phyloP scores from a whole-genome alignment of 2,888 invertebrate species.

The Oligia fasciuncula region DNA sequence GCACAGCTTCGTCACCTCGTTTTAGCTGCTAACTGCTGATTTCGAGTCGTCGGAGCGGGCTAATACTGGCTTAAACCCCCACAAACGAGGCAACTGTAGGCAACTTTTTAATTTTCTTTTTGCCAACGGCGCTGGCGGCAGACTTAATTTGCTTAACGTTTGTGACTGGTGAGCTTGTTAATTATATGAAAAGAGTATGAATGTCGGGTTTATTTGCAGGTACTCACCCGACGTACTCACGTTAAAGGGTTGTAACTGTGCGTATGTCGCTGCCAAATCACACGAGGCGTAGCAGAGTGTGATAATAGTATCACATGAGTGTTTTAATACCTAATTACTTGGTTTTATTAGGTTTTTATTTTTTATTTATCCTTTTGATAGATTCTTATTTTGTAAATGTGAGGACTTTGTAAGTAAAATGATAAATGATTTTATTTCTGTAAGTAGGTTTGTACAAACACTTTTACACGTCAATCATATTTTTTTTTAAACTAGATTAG shows the following conservation, averaged over 20 bases:
- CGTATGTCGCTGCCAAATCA: not conserved
- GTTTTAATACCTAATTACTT: no score
- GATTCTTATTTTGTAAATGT: no score
- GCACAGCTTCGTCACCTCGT: constrained; percentile 16
- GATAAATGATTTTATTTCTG: no score
- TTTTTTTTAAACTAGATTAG: no score
- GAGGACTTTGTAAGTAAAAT: no score
- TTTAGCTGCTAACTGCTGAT: constrained; percentile 43
- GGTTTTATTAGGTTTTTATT: no score
- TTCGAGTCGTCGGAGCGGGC: constrained; percentile 29
- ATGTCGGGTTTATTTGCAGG: not conserved
- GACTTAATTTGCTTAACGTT: constrained; percentile 40
- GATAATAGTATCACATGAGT: no score
- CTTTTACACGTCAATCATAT: no score
- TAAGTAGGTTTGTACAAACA: no score
- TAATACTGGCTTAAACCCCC: constrained; percentile 38
- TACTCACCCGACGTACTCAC: not conserved
- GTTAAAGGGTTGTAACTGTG: not conserved
- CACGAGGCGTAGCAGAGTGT: no score
- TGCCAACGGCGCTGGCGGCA: not conserved
- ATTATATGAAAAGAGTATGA: constrained; percentile 20
- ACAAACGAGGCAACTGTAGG: constrained; percentile 19
- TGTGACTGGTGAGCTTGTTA: constrained; percentile 21
- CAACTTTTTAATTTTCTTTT: constrained; percentile 37
- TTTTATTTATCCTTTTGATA: no score